A percentile compares a stretch with the other conserved stretches of the same genome.
phyloP scores from a whole-genome alignment of 2,113 vertebrate genomes.

The Odocoileus hemionus region DNA sequence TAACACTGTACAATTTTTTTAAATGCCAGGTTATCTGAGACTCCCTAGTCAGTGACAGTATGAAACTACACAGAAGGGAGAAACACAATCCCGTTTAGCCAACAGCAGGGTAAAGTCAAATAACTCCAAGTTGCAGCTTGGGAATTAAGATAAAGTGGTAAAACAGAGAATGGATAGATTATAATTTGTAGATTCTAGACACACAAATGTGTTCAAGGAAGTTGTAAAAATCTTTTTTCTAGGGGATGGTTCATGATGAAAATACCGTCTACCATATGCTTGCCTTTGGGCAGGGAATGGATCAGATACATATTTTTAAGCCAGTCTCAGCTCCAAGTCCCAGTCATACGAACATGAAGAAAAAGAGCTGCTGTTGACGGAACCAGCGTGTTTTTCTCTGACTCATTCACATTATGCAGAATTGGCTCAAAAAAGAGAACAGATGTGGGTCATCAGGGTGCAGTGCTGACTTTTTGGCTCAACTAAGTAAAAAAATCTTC shows the following conservation, averaged over 20 bases:
- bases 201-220: background rate
- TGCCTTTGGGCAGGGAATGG: conserved; percentile 8
- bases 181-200: background rate
- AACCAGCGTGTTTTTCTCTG: conserved; percentile 59
- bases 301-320: conserved; percentile 22
- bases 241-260: background rate
- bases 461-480: conserved; percentile 6
- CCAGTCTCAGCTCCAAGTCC: background rate
- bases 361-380: conserved; percentile 53
- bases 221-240: conserved; percentile 27
- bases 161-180: background rate
- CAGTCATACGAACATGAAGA: conserved; percentile 29
- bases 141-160: background rate
- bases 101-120: background rate
- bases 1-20: background rate
- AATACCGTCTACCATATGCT: background rate
- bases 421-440: conserved; percentile 56
- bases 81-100: background rate
- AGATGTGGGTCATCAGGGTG: conserved; percentile 67
- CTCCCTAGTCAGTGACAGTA: background rate
- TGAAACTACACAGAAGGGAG: background rate
- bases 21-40: background rate
- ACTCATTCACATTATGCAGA: conserved; percentile 58
- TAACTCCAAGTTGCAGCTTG: background rate
- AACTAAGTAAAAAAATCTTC: conserved; percentile 2